Evolutionary conservation across 23 tunicate species (phyloP).

Genomic region (Ascidia mentula): DNA sequence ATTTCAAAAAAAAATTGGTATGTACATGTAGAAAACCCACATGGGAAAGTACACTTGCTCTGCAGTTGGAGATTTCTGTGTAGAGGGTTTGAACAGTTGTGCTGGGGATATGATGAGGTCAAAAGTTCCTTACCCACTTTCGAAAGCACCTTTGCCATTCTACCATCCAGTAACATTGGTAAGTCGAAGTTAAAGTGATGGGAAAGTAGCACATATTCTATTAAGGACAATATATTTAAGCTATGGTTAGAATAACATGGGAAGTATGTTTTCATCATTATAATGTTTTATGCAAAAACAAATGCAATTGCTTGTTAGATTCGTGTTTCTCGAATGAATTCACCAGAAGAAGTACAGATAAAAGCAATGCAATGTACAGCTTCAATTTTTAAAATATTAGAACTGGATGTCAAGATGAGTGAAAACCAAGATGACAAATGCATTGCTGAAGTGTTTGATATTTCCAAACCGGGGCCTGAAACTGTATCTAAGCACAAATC

Average conservation of each 20-base stretch:
- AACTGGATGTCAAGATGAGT: not conserved
- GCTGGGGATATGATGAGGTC: not conserved
- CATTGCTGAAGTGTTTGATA: not conserved
- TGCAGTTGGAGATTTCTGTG: not conserved
- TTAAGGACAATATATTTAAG: no score
- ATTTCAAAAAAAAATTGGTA: not conserved
- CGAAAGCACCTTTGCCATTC: not conserved
- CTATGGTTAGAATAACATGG: no score
- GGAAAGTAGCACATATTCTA: no score
- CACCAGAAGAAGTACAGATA: not conserved
- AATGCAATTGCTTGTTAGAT: not conserved
- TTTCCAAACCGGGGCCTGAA: not conserved
- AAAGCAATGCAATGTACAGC: slow-evolving; percentile 6
- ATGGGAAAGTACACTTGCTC: not conserved
- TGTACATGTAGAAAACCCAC: not conserved
- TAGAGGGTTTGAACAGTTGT: not conserved
- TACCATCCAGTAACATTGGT: not conserved
- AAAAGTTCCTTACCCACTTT: not conserved
- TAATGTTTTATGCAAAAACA: no score
- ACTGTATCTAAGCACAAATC: no score
- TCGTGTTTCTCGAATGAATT: not conserved
- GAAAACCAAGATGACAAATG: not conserved
- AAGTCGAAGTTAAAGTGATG: not conserved
- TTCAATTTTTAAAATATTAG: not conserved
- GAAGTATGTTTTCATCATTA: no score